Percentiles rank a stretch among this genome's conserved stretches.
These are phyloP conservation scores for Dipus sagitta DNA, from an alignment of 2,797 vertebrate genomes.

Conservation along the genomic window DNA sequence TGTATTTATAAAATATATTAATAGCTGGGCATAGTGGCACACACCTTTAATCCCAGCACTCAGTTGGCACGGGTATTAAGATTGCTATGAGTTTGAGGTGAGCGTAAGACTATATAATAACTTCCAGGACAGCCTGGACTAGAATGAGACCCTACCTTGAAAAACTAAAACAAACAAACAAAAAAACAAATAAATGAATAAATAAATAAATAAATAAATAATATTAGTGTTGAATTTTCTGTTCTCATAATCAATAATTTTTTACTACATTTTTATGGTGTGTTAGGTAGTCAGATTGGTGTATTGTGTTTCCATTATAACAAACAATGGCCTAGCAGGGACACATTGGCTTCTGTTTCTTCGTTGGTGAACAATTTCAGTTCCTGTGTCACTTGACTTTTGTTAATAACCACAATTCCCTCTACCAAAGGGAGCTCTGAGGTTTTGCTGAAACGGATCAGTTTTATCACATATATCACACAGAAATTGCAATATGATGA, in stretches of 20 bases:
- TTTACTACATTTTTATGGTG: background rate
- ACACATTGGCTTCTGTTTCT: background rate
- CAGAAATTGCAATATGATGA: background rate
- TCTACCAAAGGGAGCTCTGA: background rate
- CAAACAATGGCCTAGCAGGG: background rate
- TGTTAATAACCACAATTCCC: background rate
- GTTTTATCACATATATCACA: background rate
- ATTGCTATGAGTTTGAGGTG: no score
- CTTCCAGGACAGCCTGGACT: no score
- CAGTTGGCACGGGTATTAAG: no score
- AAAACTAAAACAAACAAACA: no score
- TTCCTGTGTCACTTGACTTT: background rate
- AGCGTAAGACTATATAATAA: no score
- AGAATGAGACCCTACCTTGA: no score
- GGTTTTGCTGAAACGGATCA: background rate
- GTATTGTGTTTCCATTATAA: background rate
- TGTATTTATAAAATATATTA: background rate
- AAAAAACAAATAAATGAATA: no score
- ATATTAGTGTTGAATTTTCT: background rate
- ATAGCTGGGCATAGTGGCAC: no score
- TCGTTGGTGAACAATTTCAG: background rate
- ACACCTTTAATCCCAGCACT: no score
- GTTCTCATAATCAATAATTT: constrained; percentile 11
- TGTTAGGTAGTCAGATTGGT: background rate
- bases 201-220: no score